A percentile compares a stretch with the other conserved stretches of the same genome.
phyloP scores from a whole-genome alignment of 2,797 vertebrate genomes.

The Sternarchorhynchus goeldii region DNA sequence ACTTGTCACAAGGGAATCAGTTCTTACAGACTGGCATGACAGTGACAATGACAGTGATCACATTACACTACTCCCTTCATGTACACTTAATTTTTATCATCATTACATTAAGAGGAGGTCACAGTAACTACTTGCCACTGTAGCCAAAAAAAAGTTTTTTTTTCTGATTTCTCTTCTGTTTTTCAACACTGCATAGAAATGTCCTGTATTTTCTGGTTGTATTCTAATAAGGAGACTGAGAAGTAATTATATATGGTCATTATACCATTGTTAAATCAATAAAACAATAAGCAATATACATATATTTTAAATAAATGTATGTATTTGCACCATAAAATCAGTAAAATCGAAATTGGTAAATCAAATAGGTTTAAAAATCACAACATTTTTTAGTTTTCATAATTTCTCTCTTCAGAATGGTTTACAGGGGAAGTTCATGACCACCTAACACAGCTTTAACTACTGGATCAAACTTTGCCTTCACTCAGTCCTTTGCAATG shows the following conservation, averaged over 20 bases:
- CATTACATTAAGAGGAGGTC: no score
- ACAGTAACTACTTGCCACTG: no score
- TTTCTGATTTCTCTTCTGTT: no score
- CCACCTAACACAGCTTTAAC: not conserved
- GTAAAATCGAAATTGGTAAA: not conserved
- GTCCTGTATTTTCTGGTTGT: no score
- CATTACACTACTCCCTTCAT: not conserved
- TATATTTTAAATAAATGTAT: not conserved
- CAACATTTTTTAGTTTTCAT: not conserved
- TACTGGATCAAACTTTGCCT: constrained; percentile 3
- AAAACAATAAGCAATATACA: no score
- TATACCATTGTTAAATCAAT: no score
- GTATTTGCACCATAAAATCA: not conserved
- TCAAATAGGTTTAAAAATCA: not conserved
- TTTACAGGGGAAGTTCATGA: not conserved
- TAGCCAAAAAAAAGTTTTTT: no score
- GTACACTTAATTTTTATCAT: no score
- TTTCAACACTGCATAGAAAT: no score
- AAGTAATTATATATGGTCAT: no score
- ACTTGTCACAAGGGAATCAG: not conserved
- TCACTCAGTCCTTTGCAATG: not conserved
- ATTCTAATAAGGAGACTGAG: no score
- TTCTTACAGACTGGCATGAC: not conserved
- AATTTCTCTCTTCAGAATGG: not conserved
- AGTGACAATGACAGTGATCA: not conserved